Percentiles rank a stretch among this genome's conserved stretches.
These are phyloP conservation scores for Rhagoletis pomonella DNA, from an alignment of 1,140 invertebrate species.

Conservation along the genomic window DNA sequence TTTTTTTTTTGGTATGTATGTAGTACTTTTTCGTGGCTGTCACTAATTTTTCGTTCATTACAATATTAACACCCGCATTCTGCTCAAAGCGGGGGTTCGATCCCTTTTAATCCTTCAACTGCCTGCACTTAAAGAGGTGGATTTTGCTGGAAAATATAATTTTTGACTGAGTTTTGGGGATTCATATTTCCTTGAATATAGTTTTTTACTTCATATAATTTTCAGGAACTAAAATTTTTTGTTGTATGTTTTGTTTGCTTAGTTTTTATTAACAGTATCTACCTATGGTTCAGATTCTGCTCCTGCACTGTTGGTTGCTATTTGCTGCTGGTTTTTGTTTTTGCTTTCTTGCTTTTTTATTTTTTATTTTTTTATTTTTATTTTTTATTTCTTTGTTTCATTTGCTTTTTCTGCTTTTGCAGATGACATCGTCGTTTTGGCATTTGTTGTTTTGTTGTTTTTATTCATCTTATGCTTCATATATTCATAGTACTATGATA, in stretches of 20 bases:
- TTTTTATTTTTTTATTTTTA: background rate
- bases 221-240: background rate
- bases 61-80: background rate
- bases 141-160: background rate
- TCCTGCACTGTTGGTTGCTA: too few relatives aligned
- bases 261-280: background rate
- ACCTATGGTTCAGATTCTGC: too few relatives aligned
- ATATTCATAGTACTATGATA: too few relatives aligned
- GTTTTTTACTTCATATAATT: too few relatives aligned
- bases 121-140: background rate
- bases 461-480: too few relatives aligned
- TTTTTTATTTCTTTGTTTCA: background rate
- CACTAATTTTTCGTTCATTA: background rate
- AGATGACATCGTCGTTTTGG: slow-evolving; percentile 19
- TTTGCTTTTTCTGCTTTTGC: background rate
- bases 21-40: background rate
- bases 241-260: background rate
- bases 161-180: too few relatives aligned
- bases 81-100: background rate
- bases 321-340: too few relatives aligned
- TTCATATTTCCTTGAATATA: too few relatives aligned
- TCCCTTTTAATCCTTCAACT: background rate
- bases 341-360: background rate
- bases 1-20: background rate
- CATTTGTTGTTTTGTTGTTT: background rate